phyloP scores from a whole-genome alignment of 2,113 vertebrate genomes.

The Platycercus adscitus region DNA sequence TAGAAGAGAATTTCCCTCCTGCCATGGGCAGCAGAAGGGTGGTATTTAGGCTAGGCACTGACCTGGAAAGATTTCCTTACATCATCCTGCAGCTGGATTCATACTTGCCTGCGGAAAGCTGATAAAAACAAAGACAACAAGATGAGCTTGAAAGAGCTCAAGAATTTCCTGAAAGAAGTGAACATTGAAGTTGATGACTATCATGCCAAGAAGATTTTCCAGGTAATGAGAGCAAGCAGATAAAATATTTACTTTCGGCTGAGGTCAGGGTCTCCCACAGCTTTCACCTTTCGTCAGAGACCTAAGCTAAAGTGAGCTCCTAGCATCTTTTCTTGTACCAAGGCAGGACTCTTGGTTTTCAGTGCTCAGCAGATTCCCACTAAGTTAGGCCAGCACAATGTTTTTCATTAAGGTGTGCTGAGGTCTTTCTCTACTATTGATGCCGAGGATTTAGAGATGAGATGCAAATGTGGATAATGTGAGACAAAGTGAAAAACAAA shows the following conservation, averaged over 20 bases:
- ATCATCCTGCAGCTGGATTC: conserved; percentile 88
- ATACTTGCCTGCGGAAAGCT: conserved; percentile 90
- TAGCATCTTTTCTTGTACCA: background rate
- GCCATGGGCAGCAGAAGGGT: background rate
- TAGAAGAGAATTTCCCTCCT: background rate
- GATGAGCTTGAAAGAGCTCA: conserved; percentile 94
- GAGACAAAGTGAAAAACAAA: background rate
- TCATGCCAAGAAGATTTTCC: conserved; percentile 88
- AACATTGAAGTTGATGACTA: conserved; percentile 87
- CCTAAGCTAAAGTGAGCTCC: background rate
- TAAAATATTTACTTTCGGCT: background rate
- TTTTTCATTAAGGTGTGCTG: background rate
- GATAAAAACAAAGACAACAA: conserved; percentile 95
- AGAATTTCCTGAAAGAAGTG: conserved; percentile 89
- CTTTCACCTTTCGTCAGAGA: background rate
- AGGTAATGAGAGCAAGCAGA: conserved; percentile 68
- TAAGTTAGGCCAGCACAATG: background rate
- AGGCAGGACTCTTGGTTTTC: background rate
- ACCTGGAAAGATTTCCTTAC: conserved; percentile 77
- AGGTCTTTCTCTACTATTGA: background rate
- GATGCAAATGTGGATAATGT: background rate
- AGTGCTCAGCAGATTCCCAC: background rate
- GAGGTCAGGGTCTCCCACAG: background rate
- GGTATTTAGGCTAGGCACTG: background rate
- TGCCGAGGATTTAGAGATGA: background rate